Base-by-base conservation (phyloP, 2,888 invertebrate genomes). In the Incurvaria masculella region DNA sequence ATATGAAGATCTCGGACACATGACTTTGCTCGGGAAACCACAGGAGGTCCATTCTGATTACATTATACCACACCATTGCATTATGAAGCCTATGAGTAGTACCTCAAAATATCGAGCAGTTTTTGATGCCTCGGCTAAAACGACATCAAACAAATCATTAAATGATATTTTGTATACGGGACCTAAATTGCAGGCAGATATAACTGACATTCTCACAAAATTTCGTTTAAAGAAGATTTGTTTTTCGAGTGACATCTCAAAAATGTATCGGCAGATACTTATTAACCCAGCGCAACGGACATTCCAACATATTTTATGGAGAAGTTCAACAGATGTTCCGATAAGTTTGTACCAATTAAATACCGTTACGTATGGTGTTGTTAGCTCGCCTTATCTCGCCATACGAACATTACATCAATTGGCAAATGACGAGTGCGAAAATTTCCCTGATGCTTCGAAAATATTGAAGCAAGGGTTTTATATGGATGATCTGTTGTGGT, bases 1-100 rank as follows among this genome's bases (percentile, higher is more conserved):
- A 49, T 54, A 55, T 46, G 21, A 47, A 48, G n/a, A 39, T 23
- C 40, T 57, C 19, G 49, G 51, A 1, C 53, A 55, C 46, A 57
- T 54, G 38, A 42, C 44, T 33, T 6, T 10, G 17, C 10, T 16
- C 4, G 8, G 4, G 41, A n/a, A 4, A 18, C 3, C 18, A 41
- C 38, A 42, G 27, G 18, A 42, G 10, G 4, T 21, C 23, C 11
- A 17, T 18, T 8, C 20, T n/a, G n/a, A n/a, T n/a, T 41, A 41
- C 41, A 18, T 41, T 4, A 41, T 41, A 8, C 41, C 41, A 16
- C 41, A 41, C 17, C 41, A 41, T n/a, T 41, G 41, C 17, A 18
- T 41, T 4, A n/a, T 41, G 41, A 41, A 41, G 14, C 8, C 17
- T 4, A 14, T 10, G 10, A 41, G 41, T 17, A 16, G 11, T 19